Evolutionary conservation across 2,797 vertebrate species (phyloP).

Genomic region (Otus scops): DNA sequence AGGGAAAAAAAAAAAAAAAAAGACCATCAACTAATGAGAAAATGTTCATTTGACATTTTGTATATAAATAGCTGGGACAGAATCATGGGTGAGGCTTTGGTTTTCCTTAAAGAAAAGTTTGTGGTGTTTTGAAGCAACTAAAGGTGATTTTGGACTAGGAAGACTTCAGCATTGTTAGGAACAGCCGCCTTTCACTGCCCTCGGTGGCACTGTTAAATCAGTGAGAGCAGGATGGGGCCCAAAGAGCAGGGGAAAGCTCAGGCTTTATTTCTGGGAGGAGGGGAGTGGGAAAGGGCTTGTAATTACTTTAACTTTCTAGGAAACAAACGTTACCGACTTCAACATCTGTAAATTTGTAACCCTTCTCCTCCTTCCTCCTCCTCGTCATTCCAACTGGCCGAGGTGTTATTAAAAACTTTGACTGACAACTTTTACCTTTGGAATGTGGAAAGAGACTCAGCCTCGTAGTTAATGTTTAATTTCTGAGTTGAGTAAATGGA

Average conservation of each 20-base stretch:
- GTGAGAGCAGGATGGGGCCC: neutral
- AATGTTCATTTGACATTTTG: constrained; percentile 3
- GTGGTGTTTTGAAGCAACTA: neutral
- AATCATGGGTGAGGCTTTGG: neutral
- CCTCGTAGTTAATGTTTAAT: constrained; percentile 20
- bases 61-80: neutral
- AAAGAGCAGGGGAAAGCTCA: neutral
- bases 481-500: constrained; percentile 28
- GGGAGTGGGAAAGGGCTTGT: neutral
- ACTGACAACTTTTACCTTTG: constrained; percentile 30
- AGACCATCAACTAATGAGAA: neutral
- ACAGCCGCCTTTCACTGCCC: neutral
- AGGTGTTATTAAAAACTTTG: constrained; percentile 57
- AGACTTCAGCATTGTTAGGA: neutral
- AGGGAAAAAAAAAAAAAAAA: neutral
- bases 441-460: constrained; percentile 28
- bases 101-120: neutral
- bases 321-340: neutral
- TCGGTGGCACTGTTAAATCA: neutral
- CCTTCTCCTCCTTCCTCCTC: neutral
- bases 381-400: neutral
- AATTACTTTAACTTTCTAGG: constrained; percentile 7
- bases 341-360: constrained; percentile 16
- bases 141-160: neutral
- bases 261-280: neutral